Percentiles rank a stretch among this genome's conserved stretches.
These are phyloP conservation scores for Chloroceryle inda DNA, from an alignment of 2,797 vertebrate genomes.

Conservation along the genomic window DNA sequence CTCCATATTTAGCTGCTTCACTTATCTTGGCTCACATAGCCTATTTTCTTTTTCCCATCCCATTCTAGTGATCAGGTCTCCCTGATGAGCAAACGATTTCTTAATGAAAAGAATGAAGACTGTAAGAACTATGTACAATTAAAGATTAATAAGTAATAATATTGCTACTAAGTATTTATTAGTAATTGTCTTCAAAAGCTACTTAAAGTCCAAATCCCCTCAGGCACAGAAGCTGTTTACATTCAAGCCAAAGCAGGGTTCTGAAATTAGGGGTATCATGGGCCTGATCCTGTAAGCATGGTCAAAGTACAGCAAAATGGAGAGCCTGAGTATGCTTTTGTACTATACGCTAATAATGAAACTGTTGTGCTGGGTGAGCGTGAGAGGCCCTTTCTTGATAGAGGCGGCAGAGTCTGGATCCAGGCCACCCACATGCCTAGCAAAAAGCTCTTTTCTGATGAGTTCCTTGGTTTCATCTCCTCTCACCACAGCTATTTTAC, in stretches of 20 bases:
- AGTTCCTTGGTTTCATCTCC: neutral
- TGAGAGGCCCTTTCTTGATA: neutral
- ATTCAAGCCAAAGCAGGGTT: neutral
- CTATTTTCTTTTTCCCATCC: neutral
- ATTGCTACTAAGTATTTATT: neutral
- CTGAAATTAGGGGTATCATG: neutral
- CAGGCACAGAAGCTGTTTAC: neutral
- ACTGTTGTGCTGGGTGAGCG: neutral
- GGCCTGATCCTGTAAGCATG: neutral
- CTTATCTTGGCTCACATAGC: neutral
- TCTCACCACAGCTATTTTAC: neutral
- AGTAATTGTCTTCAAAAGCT: neutral
- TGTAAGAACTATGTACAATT: neutral
- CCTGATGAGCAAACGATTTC: neutral
- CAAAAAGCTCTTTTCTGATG: neutral
- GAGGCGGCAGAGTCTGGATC: neutral
- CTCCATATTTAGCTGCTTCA: neutral
- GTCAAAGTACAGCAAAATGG: neutral
- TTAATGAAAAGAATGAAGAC: neutral
- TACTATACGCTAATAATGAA: neutral
- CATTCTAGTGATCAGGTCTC: neutral
- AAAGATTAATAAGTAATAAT: neutral
- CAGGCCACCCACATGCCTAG: neutral
- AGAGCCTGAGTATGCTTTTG: neutral
- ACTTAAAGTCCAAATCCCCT: neutral